Conservation (phyloP, 2,888 invertebrate genomes). For the Temnothorax ravouxi region DNA sequence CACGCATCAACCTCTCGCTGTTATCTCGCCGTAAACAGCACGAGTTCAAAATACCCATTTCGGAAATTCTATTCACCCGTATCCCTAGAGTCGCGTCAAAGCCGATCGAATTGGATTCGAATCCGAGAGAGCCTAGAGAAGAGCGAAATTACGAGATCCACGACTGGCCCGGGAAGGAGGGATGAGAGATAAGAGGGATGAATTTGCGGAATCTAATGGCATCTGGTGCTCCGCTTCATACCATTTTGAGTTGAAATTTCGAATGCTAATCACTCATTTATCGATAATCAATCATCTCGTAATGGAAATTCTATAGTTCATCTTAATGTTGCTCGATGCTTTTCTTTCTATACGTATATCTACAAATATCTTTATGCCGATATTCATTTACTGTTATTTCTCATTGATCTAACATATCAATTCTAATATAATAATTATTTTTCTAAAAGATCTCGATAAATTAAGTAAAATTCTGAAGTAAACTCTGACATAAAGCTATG, state of each 20-base stretch:
- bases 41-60: slow-evolving; percentile 67
- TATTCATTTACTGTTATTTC: neutral
- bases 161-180: neutral
- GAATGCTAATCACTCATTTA: slow-evolving; percentile 16
- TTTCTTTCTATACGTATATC: neutral
- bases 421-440: neutral
- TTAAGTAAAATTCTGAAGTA: neutral
- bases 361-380: neutral
- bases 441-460: neutral
- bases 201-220: slow-evolving; percentile 31
- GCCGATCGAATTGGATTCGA: slow-evolving; percentile 48
- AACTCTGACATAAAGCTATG: neutral
- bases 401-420: neutral
- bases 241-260: slow-evolving; percentile 32
- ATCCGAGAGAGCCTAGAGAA: slow-evolving; percentile 23
- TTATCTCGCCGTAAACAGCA: slow-evolving; percentile 44
- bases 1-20: slow-evolving; percentile 55
- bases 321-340: neutral
- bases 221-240: slow-evolving; percentile 8
- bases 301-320: slow-evolving; percentile 12
- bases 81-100: slow-evolving; percentile 55
- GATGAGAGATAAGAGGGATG: slow-evolving; percentile 30
- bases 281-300: neutral
- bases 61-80: slow-evolving; percentile 70
- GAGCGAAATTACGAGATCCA: slow-evolving; percentile 39